Evolutionary conservation across 2,888 invertebrate genomes (phyloP).

Genomic region (Aricia artaxerxes): DNA sequence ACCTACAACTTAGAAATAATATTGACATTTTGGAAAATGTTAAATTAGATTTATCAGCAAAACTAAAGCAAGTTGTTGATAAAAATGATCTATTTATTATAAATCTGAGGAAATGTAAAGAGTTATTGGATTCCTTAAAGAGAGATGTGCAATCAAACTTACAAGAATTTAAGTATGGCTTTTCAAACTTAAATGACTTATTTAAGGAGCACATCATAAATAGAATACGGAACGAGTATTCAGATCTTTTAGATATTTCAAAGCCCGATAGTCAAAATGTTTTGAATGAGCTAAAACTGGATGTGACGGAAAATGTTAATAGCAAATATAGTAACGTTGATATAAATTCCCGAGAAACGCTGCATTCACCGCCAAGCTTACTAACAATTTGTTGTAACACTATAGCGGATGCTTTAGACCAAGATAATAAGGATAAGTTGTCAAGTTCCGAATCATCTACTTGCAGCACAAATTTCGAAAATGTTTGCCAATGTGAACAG

Average conservation of each 20-base stretch:
- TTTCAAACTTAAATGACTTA: slow-evolving; percentile 50
- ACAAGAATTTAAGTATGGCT: slow-evolving; percentile 46
- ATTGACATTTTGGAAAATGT: slow-evolving; percentile 46
- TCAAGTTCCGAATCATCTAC: slow-evolving; percentile 41
- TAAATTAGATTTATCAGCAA: slow-evolving; percentile 44
- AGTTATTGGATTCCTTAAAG: slow-evolving; percentile 51
- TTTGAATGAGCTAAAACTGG: neutral
- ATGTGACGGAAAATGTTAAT: neutral
- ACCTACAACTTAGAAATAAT: slow-evolving; percentile 46
- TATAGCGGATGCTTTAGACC: slow-evolving; percentile 55
- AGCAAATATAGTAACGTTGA: neutral
- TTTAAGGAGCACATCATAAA: slow-evolving; percentile 46
- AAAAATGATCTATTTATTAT: slow-evolving; percentile 47
- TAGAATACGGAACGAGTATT: slow-evolving; percentile 54
- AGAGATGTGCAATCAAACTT: slow-evolving; percentile 54
- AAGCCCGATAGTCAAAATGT: slow-evolving; percentile 29
- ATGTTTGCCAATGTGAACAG: slow-evolving; percentile 40
- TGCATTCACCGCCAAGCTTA: slow-evolving; percentile 59
- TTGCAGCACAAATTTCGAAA: slow-evolving; percentile 41
- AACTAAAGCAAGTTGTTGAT: slow-evolving; percentile 47
- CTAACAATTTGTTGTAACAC: slow-evolving; percentile 61
- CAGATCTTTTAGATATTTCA: slow-evolving; percentile 45
- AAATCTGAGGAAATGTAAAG: slow-evolving; percentile 49
- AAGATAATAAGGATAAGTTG: slow-evolving; percentile 48
- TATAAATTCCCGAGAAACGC: neutral